Base-by-base conservation (phyloP, 2,113 vertebrate species). In the Pangasianodon gigas region DNA sequence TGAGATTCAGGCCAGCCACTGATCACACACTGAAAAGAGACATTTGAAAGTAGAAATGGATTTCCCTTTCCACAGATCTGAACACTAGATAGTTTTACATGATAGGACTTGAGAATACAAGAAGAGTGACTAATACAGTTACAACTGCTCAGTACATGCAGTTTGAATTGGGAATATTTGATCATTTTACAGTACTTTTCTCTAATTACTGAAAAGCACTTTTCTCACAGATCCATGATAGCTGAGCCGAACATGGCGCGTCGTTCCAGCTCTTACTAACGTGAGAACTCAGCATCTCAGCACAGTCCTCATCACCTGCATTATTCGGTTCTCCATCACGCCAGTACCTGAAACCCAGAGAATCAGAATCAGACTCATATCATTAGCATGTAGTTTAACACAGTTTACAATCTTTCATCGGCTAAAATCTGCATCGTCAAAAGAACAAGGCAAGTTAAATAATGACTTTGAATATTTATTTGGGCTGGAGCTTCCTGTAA, bases 261-360 rank as follows among this genome's bases (percentile, higher is more conserved):
- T 71, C 65, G 13, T 52, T 86, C 85, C 85, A 86, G 10, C n/a
- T 21, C 2, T 74, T 71, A 4, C 29, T 24, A 32, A 8, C 9
- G 0, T 29, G 6, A 4, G 14, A 16, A 4, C 48, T n/a, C 9
- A 51, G 0, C 2, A 58, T 18, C 67, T 75, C 82, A 41, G 41
- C 88, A 89, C 88, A 89, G 69, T 89, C 82, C 52, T 89, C 88
- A 16, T 71, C 52, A 32, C 67, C 83, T 18, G 2, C 5, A 32
- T 89, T 46, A 89, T 85, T 60, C 3, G 82, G 83, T 44, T 89
- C 67, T 2, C 82, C 67, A 2, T 24, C 0, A 60, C 5, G 0
- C 88, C 88, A 89, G 54, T 46, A 48, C 52, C 88, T 89, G 65
- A 54, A 86, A 86, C 2, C 29, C 46, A 86, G 62, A 32, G 29